Evolutionary conservation across 2,888 invertebrate species (phyloP), one percentile per base, ranked within the genome.

Genomic region (Rotaria magnacalcarata): DNA sequence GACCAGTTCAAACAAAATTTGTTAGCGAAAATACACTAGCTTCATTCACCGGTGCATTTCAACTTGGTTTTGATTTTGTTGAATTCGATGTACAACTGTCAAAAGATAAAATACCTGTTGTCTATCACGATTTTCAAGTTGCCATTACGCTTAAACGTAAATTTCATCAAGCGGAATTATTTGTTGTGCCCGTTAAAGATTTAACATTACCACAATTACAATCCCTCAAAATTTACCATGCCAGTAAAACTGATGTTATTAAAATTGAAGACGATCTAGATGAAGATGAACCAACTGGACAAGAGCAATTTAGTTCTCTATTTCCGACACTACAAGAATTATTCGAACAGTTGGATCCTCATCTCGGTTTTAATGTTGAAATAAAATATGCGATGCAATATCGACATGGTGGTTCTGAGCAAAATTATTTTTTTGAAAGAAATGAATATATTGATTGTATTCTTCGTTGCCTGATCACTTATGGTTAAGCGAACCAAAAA

Each of bases 41-140:
- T 47, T 87, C 87, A 52, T 87, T 87, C 74, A 85, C 60, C 56
- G 85, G 67, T 34, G 87, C 87, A 16, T 85, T 84, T 54, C 84
- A 86, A 8, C 87, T 92, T 91, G 98, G 98, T 88, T 98, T 98
- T 87, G 97, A 99, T 90, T 95, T 96, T 93, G 95, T 99, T 84
- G 99, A 99, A 92, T 97, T 99, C 92, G 99, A 99, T 93, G 97
- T 99, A 54, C 97, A 98, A 90, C 92, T 99, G 87, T 96, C 96
- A 89, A 96, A 96, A 92, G 99, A 99, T 92, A 93, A 95, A 90
- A 93, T 96, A 54, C 87, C 87, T 7, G 84, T 87, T 21, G 87
- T 87, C 11, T 87, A 85, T 67, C 87, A 87, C 84, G 87, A 87
- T 80, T 87, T 87, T 58, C 74, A 80, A 74, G 80, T 80, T 14